phyloP scores from a whole-genome alignment of 2,888 invertebrate species.

The Deladenus siricidicola region DNA sequence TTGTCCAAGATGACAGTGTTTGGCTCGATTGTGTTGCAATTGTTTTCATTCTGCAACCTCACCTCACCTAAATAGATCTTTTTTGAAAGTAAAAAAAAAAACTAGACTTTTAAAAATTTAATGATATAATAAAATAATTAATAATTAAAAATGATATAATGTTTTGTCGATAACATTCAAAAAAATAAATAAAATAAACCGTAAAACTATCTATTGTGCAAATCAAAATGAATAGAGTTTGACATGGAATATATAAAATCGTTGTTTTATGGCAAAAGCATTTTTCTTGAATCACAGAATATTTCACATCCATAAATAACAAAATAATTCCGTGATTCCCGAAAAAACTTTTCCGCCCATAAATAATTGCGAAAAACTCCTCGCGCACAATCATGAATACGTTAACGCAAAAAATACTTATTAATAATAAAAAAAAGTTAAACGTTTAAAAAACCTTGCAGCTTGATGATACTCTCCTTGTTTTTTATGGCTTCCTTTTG shows the following conservation, averaged over 20 bases:
- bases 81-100: neutral
- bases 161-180: neutral
- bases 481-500: conserved; percentile 22
- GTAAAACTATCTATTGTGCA: too few relatives aligned
- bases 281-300: neutral
- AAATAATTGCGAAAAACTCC: neutral
- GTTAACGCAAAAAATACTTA: neutral
- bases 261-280: too few relatives aligned
- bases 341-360: neutral
- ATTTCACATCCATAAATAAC: neutral
- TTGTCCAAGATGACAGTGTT: conserved; percentile 19
- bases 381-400: neutral
- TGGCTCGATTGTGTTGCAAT: conserved; percentile 8
- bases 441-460: conserved; percentile 15
- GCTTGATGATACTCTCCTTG: conserved; percentile 21
- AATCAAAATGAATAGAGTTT: neutral
- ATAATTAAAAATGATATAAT: neutral
- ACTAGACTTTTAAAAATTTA: neutral
- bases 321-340: neutral
- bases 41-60: conserved; percentile 2
- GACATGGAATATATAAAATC: neutral
- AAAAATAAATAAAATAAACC: neutral
- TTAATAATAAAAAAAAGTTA: neutral
- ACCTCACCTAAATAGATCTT: conserved; percentile 4
- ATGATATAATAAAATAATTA: neutral